phyloP scores from a whole-genome alignment of 2,888 invertebrate genomes.

The Epirrhoe alternata region DNA sequence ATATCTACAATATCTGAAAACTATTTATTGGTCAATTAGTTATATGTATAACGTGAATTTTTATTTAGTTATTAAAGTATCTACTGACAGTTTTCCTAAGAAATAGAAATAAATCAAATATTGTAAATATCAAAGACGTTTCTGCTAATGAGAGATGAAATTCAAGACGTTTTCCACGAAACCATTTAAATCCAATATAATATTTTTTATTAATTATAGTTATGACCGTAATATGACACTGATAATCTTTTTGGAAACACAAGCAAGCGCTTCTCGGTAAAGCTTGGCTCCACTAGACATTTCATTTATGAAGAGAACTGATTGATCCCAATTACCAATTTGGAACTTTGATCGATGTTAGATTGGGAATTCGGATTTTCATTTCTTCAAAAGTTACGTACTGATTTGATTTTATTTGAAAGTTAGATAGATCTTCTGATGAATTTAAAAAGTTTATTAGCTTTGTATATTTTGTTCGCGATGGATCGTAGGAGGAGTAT shows the following conservation, averaged over 20 bases:
- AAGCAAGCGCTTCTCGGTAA: neutral
- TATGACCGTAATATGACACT: neutral
- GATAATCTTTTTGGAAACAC: neutral
- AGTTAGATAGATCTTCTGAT: slow-evolving; percentile 16
- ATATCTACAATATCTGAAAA: too few relatives aligned
- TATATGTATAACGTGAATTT: too few relatives aligned
- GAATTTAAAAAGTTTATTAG: slow-evolving; percentile 26
- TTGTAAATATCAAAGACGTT: too few relatives aligned
- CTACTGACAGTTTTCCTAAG: too few relatives aligned
- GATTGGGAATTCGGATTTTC: slow-evolving; percentile 52
- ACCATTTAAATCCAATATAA: too few relatives aligned
- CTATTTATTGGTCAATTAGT: too few relatives aligned
- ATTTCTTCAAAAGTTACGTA: slow-evolving; percentile 39
- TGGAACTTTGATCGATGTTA: slow-evolving; percentile 59
- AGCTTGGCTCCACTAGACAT: slow-evolving; percentile 42
- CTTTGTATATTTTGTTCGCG: neutral
- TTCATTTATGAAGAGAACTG: slow-evolving; percentile 47
- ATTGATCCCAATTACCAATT: slow-evolving; percentile 60
- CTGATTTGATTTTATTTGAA: slow-evolving; percentile 48
- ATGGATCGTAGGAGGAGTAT: neutral
- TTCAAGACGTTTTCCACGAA: too few relatives aligned
- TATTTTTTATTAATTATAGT: too few relatives aligned
- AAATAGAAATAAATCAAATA: too few relatives aligned
- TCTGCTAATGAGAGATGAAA: too few relatives aligned
- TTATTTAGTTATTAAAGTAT: too few relatives aligned